phyloP scores from a whole-genome alignment of 1,140 invertebrate genomes.

The Penaeus indicus region DNA sequence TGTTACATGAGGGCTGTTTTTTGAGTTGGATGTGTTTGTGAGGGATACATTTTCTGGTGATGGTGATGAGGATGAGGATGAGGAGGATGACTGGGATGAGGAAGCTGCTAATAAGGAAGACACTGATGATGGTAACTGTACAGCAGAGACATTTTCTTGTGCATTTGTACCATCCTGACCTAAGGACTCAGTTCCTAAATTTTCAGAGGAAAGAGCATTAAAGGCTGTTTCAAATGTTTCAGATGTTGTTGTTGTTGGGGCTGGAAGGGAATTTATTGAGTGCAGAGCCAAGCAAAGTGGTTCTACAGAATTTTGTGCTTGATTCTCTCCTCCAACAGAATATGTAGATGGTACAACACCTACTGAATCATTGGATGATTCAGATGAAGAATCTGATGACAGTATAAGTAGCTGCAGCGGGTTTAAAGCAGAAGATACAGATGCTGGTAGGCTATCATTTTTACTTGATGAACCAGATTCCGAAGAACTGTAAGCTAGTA shows the following conservation, averaged over 20 bases:
- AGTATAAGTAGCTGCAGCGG: conserved; percentile 20
- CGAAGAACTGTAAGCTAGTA: background rate
- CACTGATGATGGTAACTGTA: background rate
- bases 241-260: background rate
- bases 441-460: background rate
- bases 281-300: background rate
- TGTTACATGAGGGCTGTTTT: too few species aligned
- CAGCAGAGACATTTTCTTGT: too few species aligned
- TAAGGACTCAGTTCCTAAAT: too few species aligned
- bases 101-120: background rate
- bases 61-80: background rate
- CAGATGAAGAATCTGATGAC: conserved; percentile 51
- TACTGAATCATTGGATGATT: conserved; percentile 48
- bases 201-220: too few species aligned
- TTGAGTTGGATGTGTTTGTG: too few species aligned
- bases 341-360: conserved; percentile 45
- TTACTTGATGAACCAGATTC: background rate
- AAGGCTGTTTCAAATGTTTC: too few species aligned
- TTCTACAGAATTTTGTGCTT: background rate
- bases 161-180: too few species aligned
- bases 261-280: background rate
- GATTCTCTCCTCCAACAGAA: conserved; percentile 11
- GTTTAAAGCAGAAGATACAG: background rate
- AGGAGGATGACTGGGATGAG: background rate
- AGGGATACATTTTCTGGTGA: background rate